Base-by-base conservation (phyloP, 2,888 invertebrate species). In the Hoplodrina blanda region DNA sequence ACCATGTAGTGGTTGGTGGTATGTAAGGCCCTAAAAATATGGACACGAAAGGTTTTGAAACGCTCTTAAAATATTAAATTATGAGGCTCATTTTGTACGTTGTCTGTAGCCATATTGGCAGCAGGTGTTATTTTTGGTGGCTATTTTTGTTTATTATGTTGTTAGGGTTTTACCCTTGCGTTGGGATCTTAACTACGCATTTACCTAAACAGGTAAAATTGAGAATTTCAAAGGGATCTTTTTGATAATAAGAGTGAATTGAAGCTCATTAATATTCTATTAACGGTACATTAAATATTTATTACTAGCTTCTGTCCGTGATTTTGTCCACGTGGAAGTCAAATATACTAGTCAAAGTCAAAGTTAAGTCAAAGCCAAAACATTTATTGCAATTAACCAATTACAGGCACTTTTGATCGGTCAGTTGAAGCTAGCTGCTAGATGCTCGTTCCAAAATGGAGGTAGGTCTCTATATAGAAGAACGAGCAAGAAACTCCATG, bases 51-150 rank as follows among this genome's bases (percentile, higher is more conserved):
- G 59, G 79, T 79, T 73, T 73, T 62, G 44, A 60, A 75, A 75
- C 52, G 46, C 63, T 44, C 57, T 76, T 81, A 54, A 67, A 78
- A 81, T 78, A 81, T 81, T 78, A 76, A 76, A 81, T 81, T 64
- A 78, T 68, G 63, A 60, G 46, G 19, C 63, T 61, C 61, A 66
- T 69, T 66, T 74, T 56, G 68, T 53, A 13, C 30, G 46, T 46
- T 20, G 56, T 17, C 10, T 20, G 55, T 11, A 11, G 62, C 54
- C 52, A 55, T 66, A 19, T 74, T 55, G 53, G 78, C 17, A 63
- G 15, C 66, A 70, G 77, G 71, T 81, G 78, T 66, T 76, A 63
- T 76, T 81, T 76, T 66, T 62, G 41, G 49, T 60, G 49, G 25
- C 30, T 56, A 63, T 62, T 63, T 76, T 60, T 63, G 61, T 76